Evolutionary conservation across 2,888 invertebrate genomes (phyloP).

Genomic region (Cryptus armator): DNA sequence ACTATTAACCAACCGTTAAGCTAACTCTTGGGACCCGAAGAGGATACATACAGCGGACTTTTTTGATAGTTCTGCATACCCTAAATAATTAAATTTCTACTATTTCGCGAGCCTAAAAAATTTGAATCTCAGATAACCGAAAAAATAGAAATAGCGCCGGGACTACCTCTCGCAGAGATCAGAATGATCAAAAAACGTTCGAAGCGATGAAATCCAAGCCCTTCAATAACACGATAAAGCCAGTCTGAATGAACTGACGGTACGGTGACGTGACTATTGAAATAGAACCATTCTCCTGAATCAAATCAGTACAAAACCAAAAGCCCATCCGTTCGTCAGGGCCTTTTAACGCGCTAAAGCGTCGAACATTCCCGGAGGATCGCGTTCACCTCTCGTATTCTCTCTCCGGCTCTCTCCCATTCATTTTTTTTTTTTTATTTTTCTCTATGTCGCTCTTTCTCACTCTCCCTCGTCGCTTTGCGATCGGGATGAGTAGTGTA

Average conservation of each 20-base stretch:
- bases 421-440: slow-evolving; percentile 30
- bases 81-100: too few species aligned
- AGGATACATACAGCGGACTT: too few species aligned
- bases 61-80: too few species aligned
- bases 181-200: background rate
- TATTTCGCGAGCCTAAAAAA: background rate
- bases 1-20: too few species aligned
- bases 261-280: slow-evolving; percentile 39
- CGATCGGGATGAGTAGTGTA: slow-evolving; percentile 62
- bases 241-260: slow-evolving; percentile 10
- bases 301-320: slow-evolving; percentile 64
- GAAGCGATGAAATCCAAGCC: background rate
- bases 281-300: slow-evolving; percentile 47
- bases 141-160: background rate
- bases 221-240: slow-evolving; percentile 26
- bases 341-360: slow-evolving; percentile 63
- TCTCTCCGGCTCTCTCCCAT: slow-evolving; percentile 32
- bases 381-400: slow-evolving; percentile 52
- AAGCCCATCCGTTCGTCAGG: slow-evolving; percentile 47
- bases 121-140: background rate
- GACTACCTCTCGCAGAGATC: background rate
- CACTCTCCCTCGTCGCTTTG: slow-evolving; percentile 50
- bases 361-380: slow-evolving; percentile 66
- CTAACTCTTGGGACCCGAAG: too few species aligned
- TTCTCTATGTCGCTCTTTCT: slow-evolving; percentile 22